phyloP scores from a whole-genome alignment of 2,113 vertebrate species.

The Psittacara wagleri region DNA sequence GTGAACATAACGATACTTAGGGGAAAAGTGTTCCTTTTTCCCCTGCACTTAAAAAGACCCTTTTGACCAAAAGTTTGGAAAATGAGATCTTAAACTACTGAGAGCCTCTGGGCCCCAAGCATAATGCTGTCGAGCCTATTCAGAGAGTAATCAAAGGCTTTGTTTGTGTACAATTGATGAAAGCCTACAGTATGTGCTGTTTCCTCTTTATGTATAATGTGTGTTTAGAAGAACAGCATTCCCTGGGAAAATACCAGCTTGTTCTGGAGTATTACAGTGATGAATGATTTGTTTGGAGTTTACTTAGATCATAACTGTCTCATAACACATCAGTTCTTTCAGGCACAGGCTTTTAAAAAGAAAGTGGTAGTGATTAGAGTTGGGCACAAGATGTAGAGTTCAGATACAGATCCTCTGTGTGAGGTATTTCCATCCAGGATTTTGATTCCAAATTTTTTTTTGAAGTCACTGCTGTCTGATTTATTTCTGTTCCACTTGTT shows the following conservation, averaged over 20 bases:
- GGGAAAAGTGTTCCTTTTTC: not conserved
- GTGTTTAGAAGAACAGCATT: slow-evolving; percentile 27
- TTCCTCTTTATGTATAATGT: slow-evolving; percentile 10
- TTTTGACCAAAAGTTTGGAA: slow-evolving; percentile 39
- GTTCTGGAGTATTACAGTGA: slow-evolving; percentile 10
- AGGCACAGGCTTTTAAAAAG: not conserved
- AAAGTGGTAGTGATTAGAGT: not conserved
- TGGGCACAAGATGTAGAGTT: slow-evolving; percentile 3
- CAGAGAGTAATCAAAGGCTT: slow-evolving; percentile 31
- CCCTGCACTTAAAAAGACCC: not conserved
- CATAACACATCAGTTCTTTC: slow-evolving; percentile 21
- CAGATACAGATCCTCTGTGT: not conserved
- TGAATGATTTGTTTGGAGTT: slow-evolving; percentile 55
- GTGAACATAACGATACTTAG: not conserved
- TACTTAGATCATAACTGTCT: slow-evolving; percentile 10
- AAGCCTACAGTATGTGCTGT: slow-evolving; percentile 21
- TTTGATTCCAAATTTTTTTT: not conserved
- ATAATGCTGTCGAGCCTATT: slow-evolving; percentile 8
- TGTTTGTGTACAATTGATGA: slow-evolving; percentile 50
- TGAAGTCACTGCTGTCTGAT: not conserved
- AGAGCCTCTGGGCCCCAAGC: not conserved
- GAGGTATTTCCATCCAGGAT: not conserved
- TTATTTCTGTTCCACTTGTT: not conserved
- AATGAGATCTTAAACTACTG: slow-evolving; percentile 12
- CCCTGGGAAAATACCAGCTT: not conserved